Conservation (phyloP, 2,797 vertebrate species). For the Gallinago nigripennis region DNA sequence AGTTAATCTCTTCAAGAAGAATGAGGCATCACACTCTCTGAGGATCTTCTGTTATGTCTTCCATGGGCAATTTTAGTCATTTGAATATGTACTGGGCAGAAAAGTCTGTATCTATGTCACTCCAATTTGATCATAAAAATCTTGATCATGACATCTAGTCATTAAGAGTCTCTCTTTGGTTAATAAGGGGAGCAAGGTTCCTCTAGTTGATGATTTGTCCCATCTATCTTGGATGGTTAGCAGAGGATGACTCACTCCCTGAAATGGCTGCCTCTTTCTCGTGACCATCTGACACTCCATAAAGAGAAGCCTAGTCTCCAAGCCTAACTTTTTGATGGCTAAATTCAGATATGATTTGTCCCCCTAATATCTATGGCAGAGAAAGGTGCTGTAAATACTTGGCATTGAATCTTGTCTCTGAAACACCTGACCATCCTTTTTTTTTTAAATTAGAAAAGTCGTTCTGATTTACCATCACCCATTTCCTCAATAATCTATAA, state of each 20-base stretch:
- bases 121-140: background rate
- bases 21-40: background rate
- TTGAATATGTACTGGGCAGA: background rate
- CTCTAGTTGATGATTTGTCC: background rate
- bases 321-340: background rate
- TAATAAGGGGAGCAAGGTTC: background rate
- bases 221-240: rapidly evolving
- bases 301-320: background rate
- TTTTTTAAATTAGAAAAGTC: background rate
- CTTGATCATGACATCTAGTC: background rate
- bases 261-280: background rate
- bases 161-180: background rate
- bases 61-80: background rate
- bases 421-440: background rate
- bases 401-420: background rate
- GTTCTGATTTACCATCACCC: slow-evolving; percentile 3
- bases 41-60: background rate
- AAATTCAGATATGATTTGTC: background rate
- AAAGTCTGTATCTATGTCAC: background rate
- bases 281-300: background rate
- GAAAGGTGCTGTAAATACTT: background rate
- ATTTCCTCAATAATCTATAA: slow-evolving; percentile 19
- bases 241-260: background rate
- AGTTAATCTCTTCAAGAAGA: background rate
- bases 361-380: background rate